These are phyloP conservation scores for Anolis carolinensis DNA, from an alignment of 2,113 vertebrate genomes.

Conservation along the genomic window DNA sequence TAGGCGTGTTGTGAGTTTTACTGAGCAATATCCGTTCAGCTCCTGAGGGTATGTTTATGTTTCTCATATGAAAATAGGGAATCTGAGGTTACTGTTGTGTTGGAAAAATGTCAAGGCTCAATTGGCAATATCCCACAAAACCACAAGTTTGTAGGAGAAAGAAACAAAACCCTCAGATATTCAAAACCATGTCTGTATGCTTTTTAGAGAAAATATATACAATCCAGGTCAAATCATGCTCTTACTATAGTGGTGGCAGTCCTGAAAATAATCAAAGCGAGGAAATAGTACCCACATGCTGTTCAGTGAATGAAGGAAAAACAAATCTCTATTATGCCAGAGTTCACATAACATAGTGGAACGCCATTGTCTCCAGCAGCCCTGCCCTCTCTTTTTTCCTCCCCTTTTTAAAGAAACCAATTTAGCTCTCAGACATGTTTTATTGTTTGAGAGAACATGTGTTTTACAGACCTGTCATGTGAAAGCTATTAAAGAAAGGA, in stretches of 20 bases:
- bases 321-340: conserved; percentile 67
- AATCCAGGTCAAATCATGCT: conserved; percentile 55
- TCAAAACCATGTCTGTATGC: conserved; percentile 61
- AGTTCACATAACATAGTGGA: conserved; percentile 59
- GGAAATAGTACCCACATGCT: conserved; percentile 61
- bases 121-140: conserved; percentile 76
- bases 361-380: conserved; percentile 45
- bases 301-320: conserved; percentile 65
- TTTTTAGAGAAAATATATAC: conserved; percentile 67
- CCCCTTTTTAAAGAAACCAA: conserved; percentile 31
- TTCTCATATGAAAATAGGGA: conserved; percentile 58
- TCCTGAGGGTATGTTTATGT: conserved; percentile 57
- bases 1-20: conserved; percentile 45
- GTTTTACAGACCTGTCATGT: conserved; percentile 81
- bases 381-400: conserved; percentile 1
- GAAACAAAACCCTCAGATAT: conserved; percentile 69
- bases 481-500: conserved; percentile 77
- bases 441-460: conserved; percentile 79
- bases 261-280: conserved; percentile 56
- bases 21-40: conserved; percentile 52
- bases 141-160: conserved; percentile 72
- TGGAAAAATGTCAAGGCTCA: conserved; percentile 74
- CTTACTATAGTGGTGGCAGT: conserved; percentile 69
- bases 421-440: conserved; percentile 75
- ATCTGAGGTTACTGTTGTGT: conserved; percentile 72